These are phyloP conservation scores for Sula dactylatra DNA, from an alignment of 2,113 vertebrate genomes.

Conservation along the genomic window DNA sequence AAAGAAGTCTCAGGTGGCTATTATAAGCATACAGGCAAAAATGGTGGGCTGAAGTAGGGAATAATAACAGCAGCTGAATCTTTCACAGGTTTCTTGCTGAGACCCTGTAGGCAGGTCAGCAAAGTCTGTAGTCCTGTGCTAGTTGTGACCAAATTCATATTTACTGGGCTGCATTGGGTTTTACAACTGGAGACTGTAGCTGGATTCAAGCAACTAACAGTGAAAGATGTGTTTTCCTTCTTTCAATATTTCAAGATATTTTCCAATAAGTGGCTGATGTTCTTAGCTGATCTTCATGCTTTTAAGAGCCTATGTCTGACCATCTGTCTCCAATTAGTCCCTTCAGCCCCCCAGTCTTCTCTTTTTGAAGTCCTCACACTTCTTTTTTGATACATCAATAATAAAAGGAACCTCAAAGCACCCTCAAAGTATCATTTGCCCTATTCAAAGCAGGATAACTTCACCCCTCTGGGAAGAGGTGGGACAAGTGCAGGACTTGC, in stretches of 20 bases:
- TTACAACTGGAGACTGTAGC: not conserved
- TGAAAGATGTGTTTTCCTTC: not conserved
- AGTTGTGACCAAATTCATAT: not conserved
- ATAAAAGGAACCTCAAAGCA: not conserved
- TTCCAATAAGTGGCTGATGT: not conserved
- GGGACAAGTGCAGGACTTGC: too few relatives aligned
- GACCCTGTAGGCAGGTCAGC: not conserved
- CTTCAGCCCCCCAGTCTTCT: not conserved
- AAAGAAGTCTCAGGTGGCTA: not conserved
- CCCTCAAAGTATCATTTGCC: not conserved
- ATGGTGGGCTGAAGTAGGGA: not conserved
- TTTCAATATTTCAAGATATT: not conserved
- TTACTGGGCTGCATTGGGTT: not conserved
- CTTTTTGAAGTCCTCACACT: not conserved
- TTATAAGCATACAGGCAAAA: not conserved
- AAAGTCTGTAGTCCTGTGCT: not conserved
- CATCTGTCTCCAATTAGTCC: slow-evolving; percentile 8
- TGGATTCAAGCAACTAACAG: not conserved
- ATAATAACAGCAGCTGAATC: not conserved
- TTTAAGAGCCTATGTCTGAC: not conserved
- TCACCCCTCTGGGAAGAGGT: not conserved
- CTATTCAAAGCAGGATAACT: not conserved
- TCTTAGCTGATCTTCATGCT: slow-evolving; percentile 14
- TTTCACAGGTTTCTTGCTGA: not conserved
- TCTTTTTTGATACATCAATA: not conserved